These are phyloP conservation scores for Pyrrhosoma nymphula DNA, from an alignment of 2,888 invertebrate species.

Conservation along the genomic window DNA sequence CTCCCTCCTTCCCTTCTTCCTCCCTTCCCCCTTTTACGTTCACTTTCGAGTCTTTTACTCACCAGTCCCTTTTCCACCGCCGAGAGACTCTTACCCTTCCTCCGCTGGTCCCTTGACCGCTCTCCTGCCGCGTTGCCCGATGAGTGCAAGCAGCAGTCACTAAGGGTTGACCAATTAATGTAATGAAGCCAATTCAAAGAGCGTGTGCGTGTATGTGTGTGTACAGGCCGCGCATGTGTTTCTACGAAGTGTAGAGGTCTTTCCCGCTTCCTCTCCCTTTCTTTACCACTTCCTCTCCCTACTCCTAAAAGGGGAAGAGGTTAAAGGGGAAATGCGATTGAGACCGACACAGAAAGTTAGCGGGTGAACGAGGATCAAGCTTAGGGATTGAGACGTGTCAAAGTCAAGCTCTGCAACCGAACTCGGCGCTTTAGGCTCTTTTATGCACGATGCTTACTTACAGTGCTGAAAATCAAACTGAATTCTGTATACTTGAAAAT, in stretches of 20 bases:
- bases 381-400: background rate
- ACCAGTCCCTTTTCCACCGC: too few relatives aligned
- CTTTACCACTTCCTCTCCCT: background rate
- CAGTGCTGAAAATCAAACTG: too few relatives aligned
- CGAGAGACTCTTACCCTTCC: background rate
- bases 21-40: background rate
- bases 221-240: background rate
- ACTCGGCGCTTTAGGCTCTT: background rate
- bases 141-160: conserved; percentile 56
- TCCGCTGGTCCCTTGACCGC: conserved; percentile 35
- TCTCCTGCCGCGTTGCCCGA: conserved; percentile 12
- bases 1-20: background rate
- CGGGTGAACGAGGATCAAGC: background rate
- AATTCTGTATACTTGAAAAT: too few relatives aligned
- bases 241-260: background rate
- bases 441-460: background rate
- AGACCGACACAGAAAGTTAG: background rate
- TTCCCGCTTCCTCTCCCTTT: background rate
- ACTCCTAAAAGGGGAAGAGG: background rate
- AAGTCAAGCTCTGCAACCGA: background rate
- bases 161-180: conserved; percentile 60
- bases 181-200: conserved; percentile 63
- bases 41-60: background rate
- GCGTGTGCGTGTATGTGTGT: background rate
- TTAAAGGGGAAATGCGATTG: background rate